These are phyloP conservation scores for Magallana nippona DNA, from an alignment of 2,888 invertebrate genomes.

Conservation along the genomic window DNA sequence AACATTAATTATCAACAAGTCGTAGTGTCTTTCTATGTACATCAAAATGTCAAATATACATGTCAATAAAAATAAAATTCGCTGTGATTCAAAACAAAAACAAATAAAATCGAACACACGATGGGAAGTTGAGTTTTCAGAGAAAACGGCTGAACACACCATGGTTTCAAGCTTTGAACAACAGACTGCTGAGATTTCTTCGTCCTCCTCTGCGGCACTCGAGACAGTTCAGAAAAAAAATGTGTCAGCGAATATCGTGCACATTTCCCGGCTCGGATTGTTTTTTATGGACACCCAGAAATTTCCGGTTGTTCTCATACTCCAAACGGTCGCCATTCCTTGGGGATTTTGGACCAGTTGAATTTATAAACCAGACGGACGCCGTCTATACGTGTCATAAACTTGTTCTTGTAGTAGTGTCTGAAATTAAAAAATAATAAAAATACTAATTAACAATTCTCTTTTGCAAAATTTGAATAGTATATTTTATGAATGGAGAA, in stretches of 20 bases:
- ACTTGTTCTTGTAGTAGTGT: slow-evolving; percentile 69
- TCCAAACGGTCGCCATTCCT: slow-evolving; percentile 52
- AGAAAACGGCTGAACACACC: slow-evolving; percentile 2
- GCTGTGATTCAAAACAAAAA: neutral
- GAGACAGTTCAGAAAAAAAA: slow-evolving; percentile 19
- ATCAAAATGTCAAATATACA: slow-evolving; percentile 13
- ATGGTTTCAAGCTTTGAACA: neutral
- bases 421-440: slow-evolving; percentile 50
- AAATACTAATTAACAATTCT: neutral
- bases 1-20: too few species aligned
- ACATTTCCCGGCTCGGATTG: slow-evolving; percentile 33
- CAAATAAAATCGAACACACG: neutral
- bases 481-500: neutral
- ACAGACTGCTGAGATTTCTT: neutral
- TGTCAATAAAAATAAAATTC: neutral
- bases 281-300: neutral
- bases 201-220: neutral
- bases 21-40: too few species aligned
- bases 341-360: slow-evolving; percentile 69
- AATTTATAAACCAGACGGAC: slow-evolving; percentile 73
- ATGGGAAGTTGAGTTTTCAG: slow-evolving; percentile 2
- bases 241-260: neutral
- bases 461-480: neutral
- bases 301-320: neutral
- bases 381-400: slow-evolving; percentile 67